phyloP scores from a whole-genome alignment of 2,888 invertebrate species.

The Cephus rjabovi region DNA sequence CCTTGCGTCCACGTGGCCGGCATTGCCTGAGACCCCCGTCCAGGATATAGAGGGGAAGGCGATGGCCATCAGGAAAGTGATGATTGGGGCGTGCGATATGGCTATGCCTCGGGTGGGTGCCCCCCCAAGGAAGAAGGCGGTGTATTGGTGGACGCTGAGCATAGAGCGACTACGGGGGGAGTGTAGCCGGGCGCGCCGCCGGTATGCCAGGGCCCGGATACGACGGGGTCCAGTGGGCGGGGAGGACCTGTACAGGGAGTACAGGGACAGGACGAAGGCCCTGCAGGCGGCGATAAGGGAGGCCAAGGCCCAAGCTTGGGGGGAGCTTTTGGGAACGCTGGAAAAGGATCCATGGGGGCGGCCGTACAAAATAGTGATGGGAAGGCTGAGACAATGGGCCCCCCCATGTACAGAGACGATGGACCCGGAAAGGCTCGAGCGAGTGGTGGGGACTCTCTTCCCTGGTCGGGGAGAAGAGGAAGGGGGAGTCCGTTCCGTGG shows the following conservation, averaged over 20 bases:
- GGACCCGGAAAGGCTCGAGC: neutral
- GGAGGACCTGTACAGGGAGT: no score
- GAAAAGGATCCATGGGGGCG: conserved; percentile 26
- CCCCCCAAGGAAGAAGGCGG: no score
- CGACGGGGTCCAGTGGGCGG: neutral
- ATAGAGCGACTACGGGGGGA: no score
- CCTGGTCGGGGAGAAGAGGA: neutral
- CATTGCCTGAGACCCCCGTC: no score
- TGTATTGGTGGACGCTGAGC: no score
- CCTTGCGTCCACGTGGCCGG: no score
- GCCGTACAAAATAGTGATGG: conserved; percentile 24
- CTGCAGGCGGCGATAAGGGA: neutral
- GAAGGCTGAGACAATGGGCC: neutral
- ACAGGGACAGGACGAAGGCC: neutral
- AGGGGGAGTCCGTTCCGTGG: neutral
- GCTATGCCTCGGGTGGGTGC: no score
- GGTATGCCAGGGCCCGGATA: neutral
- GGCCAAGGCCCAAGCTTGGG: neutral
- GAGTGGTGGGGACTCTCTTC: neutral
- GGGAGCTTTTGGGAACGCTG: conserved; percentile 19
- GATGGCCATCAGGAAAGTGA: no score
- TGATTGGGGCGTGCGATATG: no score
- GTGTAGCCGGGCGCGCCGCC: neutral
- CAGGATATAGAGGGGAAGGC: no score
- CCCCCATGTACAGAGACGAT: neutral